phyloP scores from a whole-genome alignment of 2,888 invertebrate species.

The Tetranychus truncatus region DNA sequence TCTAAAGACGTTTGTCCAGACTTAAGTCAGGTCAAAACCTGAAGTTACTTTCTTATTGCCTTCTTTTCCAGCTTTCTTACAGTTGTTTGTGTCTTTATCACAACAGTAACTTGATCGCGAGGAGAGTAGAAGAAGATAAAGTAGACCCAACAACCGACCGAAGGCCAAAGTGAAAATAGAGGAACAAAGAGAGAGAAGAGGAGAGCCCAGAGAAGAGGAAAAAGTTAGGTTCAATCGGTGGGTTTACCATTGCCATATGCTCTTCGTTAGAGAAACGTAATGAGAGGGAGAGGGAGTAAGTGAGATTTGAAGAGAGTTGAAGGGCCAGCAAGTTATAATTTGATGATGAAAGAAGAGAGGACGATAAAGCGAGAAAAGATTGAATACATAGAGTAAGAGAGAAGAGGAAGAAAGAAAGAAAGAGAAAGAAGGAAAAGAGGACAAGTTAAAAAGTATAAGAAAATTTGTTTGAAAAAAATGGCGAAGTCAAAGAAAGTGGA shows the following conservation, averaged over 20 bases:
- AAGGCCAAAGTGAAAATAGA: neutral
- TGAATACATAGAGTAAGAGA: conserved; percentile 4
- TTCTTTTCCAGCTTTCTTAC: neutral
- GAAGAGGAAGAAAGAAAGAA: conserved; percentile 2
- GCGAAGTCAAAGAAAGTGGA: neutral
- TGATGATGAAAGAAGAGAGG: neutral
- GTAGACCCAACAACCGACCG: neutral
- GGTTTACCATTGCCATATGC: neutral
- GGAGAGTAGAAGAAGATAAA: neutral
- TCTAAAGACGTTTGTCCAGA: neutral
- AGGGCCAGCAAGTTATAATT: neutral
- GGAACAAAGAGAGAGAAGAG: conserved; percentile 5
- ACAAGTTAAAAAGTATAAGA: neutral
- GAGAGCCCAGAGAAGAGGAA: neutral
- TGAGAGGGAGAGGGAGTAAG: conserved; percentile 5
- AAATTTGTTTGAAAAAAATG: neutral
- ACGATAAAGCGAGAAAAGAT: neutral
- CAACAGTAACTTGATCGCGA: neutral
- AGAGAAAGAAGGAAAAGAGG: neutral
- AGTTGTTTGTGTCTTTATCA: too few relatives aligned
- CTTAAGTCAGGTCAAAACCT: neutral
- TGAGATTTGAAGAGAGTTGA: neutral
- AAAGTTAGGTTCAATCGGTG: neutral
- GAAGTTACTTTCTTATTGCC: neutral
- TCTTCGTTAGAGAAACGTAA: neutral